Conservation (phyloP, 2,888 invertebrate species). For the Himalopsyche anomala region DNA sequence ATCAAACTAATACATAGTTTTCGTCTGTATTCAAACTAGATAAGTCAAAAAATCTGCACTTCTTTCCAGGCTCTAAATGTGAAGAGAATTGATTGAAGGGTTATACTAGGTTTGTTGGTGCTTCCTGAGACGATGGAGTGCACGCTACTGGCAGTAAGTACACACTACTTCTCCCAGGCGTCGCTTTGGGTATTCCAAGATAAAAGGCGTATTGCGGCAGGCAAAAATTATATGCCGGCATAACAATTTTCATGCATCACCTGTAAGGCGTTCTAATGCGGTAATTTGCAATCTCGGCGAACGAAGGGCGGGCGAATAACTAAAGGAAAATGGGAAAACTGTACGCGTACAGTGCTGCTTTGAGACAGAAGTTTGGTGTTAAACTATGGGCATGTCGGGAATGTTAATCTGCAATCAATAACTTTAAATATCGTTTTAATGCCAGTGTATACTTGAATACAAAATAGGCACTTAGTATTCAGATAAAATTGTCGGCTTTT, state of each 20-base stretch:
- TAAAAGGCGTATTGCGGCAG: conserved; percentile 74
- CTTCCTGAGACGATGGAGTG: no score
- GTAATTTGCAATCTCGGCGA: conserved; percentile 76
- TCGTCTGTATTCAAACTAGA: no score
- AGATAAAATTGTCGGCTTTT: no score
- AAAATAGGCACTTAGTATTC: no score
- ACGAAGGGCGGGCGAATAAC: conserved; percentile 69
- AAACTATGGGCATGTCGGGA: conserved; percentile 29
- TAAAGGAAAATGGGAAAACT: conserved; percentile 60
- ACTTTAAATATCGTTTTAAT: conserved; percentile 28
- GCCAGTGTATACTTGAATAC: background rate
- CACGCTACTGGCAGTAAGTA: background rate
- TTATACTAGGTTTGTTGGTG: no score
- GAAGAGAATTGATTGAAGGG: no score
- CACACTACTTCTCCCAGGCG: conserved; percentile 1
- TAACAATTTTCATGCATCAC: conserved; percentile 79
- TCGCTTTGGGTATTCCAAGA: conserved; percentile 69
- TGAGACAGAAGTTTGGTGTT: conserved; percentile 43
- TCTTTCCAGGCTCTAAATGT: no score
- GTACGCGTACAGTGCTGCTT: conserved; percentile 45
- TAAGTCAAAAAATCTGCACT: no score
- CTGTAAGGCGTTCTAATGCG: conserved; percentile 76
- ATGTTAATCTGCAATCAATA: conserved; percentile 40
- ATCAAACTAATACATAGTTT: no score
- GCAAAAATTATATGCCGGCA: conserved; percentile 77